phyloP scores from a whole-genome alignment of 92 coral and sea anemone species.

The Porites cylindrica region DNA sequence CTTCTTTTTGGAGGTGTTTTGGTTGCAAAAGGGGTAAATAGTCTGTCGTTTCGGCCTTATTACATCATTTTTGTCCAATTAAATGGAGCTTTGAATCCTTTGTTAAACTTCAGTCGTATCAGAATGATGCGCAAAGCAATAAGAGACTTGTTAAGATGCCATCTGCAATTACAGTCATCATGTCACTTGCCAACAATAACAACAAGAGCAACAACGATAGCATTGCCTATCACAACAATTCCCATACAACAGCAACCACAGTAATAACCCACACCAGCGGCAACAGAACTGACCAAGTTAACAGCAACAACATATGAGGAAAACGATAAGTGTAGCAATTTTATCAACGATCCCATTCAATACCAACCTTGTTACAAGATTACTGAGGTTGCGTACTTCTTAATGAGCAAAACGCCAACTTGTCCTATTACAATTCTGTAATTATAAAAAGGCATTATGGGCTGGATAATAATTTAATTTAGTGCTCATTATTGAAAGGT shows the following conservation, averaged over 20 bases:
- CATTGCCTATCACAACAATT: neutral
- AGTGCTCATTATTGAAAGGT: no score
- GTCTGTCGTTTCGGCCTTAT: neutral
- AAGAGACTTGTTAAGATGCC: neutral
- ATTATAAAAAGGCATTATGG: no score
- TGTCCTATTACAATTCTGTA: no score
- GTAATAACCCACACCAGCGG: no score
- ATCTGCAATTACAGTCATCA: neutral
- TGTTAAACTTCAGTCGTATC: conserved; percentile 3
- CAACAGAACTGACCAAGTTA: no score
- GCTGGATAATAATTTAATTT: no score
- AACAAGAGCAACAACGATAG: neutral
- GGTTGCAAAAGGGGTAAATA: neutral
- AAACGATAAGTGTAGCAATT: no score
- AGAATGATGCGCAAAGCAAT: conserved; percentile 13
- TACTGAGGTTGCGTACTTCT: no score
- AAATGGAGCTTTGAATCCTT: neutral
- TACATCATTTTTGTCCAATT: neutral
- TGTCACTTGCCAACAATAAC: neutral
- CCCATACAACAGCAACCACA: neutral
- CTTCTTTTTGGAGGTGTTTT: neutral
- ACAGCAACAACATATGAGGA: no score
- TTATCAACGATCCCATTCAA: no score
- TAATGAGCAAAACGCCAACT: no score
- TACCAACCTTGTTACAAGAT: no score